Base-by-base conservation (phyloP, 2,113 vertebrate species). In the Melanerpes formicivorus region DNA sequence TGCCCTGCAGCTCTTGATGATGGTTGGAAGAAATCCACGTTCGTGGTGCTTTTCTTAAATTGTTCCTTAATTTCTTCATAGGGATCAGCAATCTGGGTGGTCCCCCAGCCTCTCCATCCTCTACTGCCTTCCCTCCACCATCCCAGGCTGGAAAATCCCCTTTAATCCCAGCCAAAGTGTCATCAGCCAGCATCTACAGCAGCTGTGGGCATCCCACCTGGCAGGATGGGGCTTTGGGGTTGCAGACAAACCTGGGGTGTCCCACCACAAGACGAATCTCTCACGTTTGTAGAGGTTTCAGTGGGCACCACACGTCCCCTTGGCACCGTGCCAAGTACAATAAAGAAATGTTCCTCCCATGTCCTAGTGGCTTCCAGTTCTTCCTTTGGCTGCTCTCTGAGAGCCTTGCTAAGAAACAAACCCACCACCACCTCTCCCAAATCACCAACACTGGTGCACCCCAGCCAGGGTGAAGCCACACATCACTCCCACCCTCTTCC, bases 371-470 rank as follows among this genome's bases (percentile, higher is more conserved):
- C 75, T 90, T 22, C 60, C 55, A 29, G 75, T 64, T 42, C 83
- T 66, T 93, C 70, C 1, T 81, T 95, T 1, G 0, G 42, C 84
- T 86, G 71, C 78, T 14, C 4, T 29, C 84, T n/a, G 73, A 42
- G 60, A 19, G 69, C 44, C 21, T 13, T 23, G 30, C 9, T 72
- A 2, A 5, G 40, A 69, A 62, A 12, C 26, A 1, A 56, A 55
- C 25, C 67, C 46, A 48, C 46, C 46, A 48, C 46, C 46, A 18
- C 46, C 46, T 48, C 17, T 21, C 64, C 21, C 9, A 15, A 7
- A 29, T 40, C 42, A 60, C 55, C 5, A 0, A 23, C 11, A 5
- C 13, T 0, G 0, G 22, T 4, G 14, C 26, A 2, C 5, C 48
- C 32, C 0, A 5, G 22, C 7, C 14, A 15, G 64, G 77, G n/a